These are phyloP conservation scores for Sicus ferrugineus DNA, from an alignment of 2,888 invertebrate genomes.

Conservation along the genomic window DNA sequence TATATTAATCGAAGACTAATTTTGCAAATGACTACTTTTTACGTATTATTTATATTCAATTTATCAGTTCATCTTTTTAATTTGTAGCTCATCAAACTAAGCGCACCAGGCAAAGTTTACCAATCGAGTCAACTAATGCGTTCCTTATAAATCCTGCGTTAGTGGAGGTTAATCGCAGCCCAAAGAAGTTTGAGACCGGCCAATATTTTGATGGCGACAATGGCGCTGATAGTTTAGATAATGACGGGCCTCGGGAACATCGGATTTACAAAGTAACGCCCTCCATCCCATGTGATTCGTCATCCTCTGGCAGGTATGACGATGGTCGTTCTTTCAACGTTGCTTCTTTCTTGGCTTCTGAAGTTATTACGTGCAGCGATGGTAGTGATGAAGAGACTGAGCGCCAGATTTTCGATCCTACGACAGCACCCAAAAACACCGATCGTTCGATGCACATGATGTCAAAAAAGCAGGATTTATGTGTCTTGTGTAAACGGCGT, in stretches of 20 bases:
- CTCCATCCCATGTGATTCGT: not conserved
- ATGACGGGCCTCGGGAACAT: constrained; percentile 45
- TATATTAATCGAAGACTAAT: no score
- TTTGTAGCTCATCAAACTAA: not conserved
- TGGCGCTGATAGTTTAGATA: constrained; percentile 40
- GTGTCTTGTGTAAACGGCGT: constrained; percentile 46
- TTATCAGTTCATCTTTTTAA: no score
- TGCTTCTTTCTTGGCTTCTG: constrained; percentile 14
- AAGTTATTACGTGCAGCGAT: constrained; percentile 40
- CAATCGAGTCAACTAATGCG: not conserved
- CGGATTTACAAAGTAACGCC: constrained; percentile 44
- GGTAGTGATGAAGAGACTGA: constrained; percentile 35
- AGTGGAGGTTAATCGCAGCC: not conserved
- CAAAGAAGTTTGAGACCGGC: not conserved
- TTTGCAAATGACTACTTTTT: no score
- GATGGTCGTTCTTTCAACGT: not conserved
- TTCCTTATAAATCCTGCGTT: not conserved
- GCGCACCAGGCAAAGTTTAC: not conserved
- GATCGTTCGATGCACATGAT: constrained; percentile 40
- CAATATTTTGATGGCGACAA: not conserved
- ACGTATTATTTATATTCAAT: no score
- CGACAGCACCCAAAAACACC: constrained; percentile 44
- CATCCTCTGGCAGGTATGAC: not conserved
- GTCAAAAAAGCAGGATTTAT: constrained; percentile 39
- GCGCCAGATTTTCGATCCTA: constrained; percentile 5